Base-by-base conservation (phyloP, 35 echinoderm and acorn worm genomes). In the Ophioderma brevispina region DNA sequence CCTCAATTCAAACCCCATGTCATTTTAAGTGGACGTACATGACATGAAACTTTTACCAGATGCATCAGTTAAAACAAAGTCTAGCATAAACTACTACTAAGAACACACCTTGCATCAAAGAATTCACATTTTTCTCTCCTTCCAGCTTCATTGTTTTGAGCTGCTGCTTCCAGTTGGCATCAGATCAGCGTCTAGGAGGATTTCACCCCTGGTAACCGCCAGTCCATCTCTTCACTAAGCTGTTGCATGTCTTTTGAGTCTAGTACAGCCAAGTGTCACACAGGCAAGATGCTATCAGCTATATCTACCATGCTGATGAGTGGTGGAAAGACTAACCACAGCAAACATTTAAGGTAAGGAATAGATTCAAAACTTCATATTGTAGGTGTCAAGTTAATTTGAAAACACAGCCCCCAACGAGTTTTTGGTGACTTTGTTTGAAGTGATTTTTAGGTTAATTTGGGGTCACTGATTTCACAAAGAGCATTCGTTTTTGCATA, bases 191-290 rank as follows among this genome's bases (percentile, higher is more conserved):
- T 70, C 39, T 40, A 31, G 77, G 86, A 42, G 64, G 75, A 64
- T 40, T 55, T 79, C 91, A 43, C 38, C 25, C 79, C 17, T 42
- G 88, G 63, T 40, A 81, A 38, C 19, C 85, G 35, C n/a, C 59
- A 70, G 59, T 87, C 82, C 35, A 86, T 81, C 55, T 92, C 43
- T 34, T 90, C 91, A 30, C 59, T 99, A 0, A 95, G 93, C 43
- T 88, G 87, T 88, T 90, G 90, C 5, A 93, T 90, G 75, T 91
- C 95, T 3, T 85, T 99, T 34, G 95, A 94, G 78, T 85, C 95
- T n/a, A 90, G 95, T 49, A 92, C 95, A 64, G 97, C 97, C 37
- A 93, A 88, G 52, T 93, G 97, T 38, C 92, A 99, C 70, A 99
- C 97, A 0, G 97, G 93, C 36, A 99, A 99, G 84, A 49, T 95